Evolutionary conservation across 64 coral and sea anemone genomes (phyloP).

Genomic region (Pocillopora verrucosa): DNA sequence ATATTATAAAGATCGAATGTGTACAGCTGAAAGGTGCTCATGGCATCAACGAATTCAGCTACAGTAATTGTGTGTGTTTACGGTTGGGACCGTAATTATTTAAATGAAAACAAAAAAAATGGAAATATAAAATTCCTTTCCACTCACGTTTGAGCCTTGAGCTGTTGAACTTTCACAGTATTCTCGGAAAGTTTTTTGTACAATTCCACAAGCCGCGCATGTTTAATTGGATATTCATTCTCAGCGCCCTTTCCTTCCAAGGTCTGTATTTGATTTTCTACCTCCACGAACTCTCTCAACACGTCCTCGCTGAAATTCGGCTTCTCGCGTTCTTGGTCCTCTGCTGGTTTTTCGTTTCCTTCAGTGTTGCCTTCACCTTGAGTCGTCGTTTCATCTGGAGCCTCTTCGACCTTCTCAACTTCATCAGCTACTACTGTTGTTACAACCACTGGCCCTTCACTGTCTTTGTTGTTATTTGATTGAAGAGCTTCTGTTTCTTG

Average conservation of each 20-base stretch:
- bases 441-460: slow-evolving; percentile 22
- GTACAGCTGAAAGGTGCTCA: no score
- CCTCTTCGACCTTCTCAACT: not conserved
- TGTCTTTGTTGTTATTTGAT: not conserved
- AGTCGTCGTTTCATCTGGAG: slow-evolving; percentile 20
- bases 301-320: slow-evolving; percentile 87
- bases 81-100: not conserved
- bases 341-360: no score
- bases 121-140: not conserved
- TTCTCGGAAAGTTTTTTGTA: slow-evolving; percentile 54
- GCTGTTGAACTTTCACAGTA: slow-evolving; percentile 39
- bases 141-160: slow-evolving; percentile 84
- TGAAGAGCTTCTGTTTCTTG: slow-evolving; percentile 14
- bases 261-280: slow-evolving; percentile 67
- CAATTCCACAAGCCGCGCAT: slow-evolving; percentile 59
- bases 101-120: not conserved
- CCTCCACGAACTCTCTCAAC: slow-evolving; percentile 75
- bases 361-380: not conserved
- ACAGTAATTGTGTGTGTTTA: no score
- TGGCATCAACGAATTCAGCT: no score
- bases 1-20: no score
- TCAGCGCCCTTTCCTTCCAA: slow-evolving; percentile 61
- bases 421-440: not conserved
- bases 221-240: slow-evolving; percentile 51
- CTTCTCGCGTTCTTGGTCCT: slow-evolving; percentile 55